phyloP scores from a whole-genome alignment of 2,888 invertebrate species.

The Tupiocoris notatus region DNA sequence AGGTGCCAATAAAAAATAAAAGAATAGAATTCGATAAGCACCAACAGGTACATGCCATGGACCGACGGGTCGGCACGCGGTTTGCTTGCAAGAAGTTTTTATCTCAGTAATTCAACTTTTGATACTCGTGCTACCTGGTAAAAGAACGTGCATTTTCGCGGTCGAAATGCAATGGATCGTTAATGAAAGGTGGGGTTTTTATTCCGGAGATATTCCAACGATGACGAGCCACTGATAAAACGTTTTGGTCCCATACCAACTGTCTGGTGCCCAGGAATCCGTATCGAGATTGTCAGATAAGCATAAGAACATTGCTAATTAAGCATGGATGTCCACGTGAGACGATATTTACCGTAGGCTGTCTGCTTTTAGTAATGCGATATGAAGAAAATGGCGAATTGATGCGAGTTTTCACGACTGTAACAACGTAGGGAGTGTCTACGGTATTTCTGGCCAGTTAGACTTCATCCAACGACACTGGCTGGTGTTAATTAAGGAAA shows the following conservation, averaged over 20 bases:
- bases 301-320: background rate
- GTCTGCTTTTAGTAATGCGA: too few relatives aligned
- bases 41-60: background rate
- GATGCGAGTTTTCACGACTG: too few relatives aligned
- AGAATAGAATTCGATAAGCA: background rate
- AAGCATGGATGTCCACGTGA: conserved; percentile 24
- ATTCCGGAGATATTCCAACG: background rate
- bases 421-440: background rate
- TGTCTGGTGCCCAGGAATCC: background rate
- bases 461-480: too few relatives aligned
- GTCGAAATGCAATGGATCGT: conserved; percentile 33
- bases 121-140: background rate
- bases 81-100: background rate
- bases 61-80: background rate
- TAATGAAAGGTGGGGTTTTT: conserved; percentile 17
- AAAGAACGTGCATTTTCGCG: background rate
- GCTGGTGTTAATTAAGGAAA: background rate
- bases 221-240: background rate
- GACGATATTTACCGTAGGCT: background rate
- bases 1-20: background rate
- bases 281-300: conserved; percentile 12
- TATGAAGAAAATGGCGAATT: background rate
- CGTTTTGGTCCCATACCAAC: background rate
- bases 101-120: background rate
- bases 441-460: background rate